phyloP scores from a whole-genome alignment of 2,888 invertebrate species.

The Drosophila nr. medialis region DNA sequence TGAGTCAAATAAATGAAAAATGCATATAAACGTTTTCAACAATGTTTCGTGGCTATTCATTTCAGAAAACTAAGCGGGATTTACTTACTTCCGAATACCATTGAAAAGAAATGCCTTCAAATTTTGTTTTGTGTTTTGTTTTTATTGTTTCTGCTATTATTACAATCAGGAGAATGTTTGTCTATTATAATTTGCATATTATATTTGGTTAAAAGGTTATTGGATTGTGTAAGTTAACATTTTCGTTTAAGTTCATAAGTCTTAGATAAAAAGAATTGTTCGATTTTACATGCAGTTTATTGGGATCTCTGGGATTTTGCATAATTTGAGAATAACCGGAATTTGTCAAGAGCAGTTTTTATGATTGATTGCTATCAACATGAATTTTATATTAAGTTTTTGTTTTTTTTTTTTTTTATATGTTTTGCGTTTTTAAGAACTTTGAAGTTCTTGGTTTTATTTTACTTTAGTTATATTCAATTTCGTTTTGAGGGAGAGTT shows the following conservation, averaged over 20 bases:
- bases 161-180: conserved; percentile 46
- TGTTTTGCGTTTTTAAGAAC: conserved; percentile 11
- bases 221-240: conserved; percentile 26
- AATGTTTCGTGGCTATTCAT: conserved; percentile 15
- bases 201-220: conserved; percentile 38
- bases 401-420: not conserved
- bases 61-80: not conserved
- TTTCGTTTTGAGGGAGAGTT: conserved; percentile 26
- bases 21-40: conserved; percentile 78
- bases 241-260: conserved; percentile 8
- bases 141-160: conserved; percentile 65
- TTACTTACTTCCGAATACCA: not conserved
- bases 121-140: conserved; percentile 53
- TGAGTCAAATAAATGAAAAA: conserved; percentile 77
- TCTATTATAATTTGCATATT: conserved; percentile 65
- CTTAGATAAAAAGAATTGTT: not conserved
- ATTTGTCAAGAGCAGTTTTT: not conserved
- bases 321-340: not conserved
- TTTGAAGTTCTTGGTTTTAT: conserved; percentile 11
- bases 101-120: not conserved
- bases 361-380: conserved; percentile 2
- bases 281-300: conserved; percentile 1
- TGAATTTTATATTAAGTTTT: not conserved
- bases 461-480: conserved; percentile 20
- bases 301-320: not conserved